phyloP scores from a whole-genome alignment of 1,140 invertebrate genomes.

The Zeugodacus cucurbitae region DNA sequence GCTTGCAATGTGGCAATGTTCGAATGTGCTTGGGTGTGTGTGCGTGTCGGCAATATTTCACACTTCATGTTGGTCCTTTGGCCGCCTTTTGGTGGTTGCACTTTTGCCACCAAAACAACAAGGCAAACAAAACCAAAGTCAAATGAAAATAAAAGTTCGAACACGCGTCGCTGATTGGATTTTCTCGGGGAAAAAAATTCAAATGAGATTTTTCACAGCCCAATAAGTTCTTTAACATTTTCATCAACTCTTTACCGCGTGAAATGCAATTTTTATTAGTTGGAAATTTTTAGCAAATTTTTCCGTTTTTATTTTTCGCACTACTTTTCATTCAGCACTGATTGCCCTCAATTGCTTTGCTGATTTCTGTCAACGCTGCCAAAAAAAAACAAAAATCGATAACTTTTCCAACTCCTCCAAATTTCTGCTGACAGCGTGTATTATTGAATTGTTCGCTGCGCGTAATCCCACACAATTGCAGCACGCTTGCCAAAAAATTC shows the following conservation, averaged over 20 bases:
- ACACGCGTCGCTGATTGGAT: constrained; percentile 27
- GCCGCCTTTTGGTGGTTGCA: neutral
- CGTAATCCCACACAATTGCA: neutral
- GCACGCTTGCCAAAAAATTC: neutral
- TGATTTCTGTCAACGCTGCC: neutral
- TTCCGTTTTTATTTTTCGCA: neutral
- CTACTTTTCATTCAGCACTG: neutral
- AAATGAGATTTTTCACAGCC: constrained; percentile 11
- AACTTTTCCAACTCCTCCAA: neutral
- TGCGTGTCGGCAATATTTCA: neutral
- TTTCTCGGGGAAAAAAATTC: neutral
- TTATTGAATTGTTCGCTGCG: neutral
- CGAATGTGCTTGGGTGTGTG: neutral
- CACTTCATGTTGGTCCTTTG: constrained; percentile 17
- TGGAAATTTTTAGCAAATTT: neutral
- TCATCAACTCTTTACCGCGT: neutral
- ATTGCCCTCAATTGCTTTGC: constrained; percentile 6
- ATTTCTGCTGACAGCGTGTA: neutral
- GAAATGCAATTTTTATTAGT: neutral
- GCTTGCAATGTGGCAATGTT: neutral
- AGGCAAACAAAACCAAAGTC: neutral
- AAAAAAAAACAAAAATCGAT: neutral
- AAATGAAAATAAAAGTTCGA: constrained; percentile 20
- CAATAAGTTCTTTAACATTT: neutral
- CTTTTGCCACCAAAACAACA: constrained; percentile 1